Conservation (phyloP, 2,113 vertebrate genomes). For the Anarhynchus alexandrinus region DNA sequence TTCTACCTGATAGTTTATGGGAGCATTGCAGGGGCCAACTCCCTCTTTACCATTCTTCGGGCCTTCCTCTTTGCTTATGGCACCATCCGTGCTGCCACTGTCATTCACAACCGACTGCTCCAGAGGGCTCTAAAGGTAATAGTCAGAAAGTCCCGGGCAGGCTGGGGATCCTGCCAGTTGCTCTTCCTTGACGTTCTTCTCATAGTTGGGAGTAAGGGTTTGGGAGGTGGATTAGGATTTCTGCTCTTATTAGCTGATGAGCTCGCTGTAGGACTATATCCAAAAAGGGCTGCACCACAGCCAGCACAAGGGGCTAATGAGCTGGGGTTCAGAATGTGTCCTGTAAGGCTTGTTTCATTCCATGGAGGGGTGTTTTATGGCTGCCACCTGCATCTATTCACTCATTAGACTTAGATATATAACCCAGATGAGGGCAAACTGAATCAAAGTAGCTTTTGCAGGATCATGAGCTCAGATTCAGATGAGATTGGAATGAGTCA, state of each 20-base stretch:
- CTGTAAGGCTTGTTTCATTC: background rate
- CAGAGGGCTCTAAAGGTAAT: conserved; percentile 83
- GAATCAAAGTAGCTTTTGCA: background rate
- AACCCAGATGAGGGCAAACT: background rate
- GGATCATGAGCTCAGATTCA: background rate
- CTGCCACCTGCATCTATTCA: background rate
- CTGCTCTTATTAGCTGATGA: background rate
- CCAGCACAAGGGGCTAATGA: background rate
- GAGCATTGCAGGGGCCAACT: conserved; percentile 84
- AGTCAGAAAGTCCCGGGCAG: background rate
- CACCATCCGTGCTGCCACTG: conserved; percentile 77
- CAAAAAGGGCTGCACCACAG: background rate
- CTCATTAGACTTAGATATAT: background rate
- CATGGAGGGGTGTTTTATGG: background rate
- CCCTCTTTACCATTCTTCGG: conserved; percentile 86
- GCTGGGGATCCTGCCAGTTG: background rate
- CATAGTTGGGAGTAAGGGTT: background rate
- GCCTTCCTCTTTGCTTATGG: conserved; percentile 91
- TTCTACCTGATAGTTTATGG: conserved; percentile 90
- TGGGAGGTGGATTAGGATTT: background rate
- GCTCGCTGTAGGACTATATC: background rate
- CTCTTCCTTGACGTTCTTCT: background rate
- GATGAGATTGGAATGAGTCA: background rate
- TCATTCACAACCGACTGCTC: conserved; percentile 83
- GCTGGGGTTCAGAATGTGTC: background rate